phyloP scores from a whole-genome alignment of 2,888 invertebrate species.

The Arctia plantaginis region DNA sequence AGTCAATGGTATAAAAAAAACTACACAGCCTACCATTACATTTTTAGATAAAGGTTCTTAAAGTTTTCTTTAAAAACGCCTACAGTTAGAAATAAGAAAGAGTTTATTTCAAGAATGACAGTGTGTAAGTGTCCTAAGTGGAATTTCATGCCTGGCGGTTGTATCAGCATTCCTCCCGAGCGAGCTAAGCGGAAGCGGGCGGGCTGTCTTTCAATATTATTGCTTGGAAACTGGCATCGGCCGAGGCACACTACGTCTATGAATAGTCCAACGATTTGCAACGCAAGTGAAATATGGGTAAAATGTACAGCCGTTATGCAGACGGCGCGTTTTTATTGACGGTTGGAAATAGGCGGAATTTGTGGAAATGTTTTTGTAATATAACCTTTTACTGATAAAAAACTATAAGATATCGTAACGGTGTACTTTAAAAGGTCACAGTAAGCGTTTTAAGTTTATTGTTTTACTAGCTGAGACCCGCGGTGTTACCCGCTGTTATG shows the following conservation, averaged over 20 bases:
- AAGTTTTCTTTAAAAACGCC: neutral
- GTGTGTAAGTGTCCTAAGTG: conserved; percentile 46
- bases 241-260: conserved; percentile 50
- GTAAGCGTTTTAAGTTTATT: conserved; percentile 6
- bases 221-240: conserved; percentile 61
- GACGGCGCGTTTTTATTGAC: conserved; percentile 58
- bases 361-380: conserved; percentile 34
- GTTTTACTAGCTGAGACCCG: too few relatives aligned
- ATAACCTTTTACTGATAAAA: conserved; percentile 20
- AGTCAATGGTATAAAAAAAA: too few relatives aligned
- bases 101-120: neutral
- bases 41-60: neutral
- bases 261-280: conserved; percentile 62
- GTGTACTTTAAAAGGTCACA: neutral
- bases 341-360: conserved; percentile 37
- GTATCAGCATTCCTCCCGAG: conserved; percentile 68
- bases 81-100: neutral
- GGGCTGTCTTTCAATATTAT: conserved; percentile 69
- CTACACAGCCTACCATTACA: neutral
- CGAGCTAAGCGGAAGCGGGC: conserved; percentile 68
- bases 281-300: conserved; percentile 59
- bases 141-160: conserved; percentile 49
- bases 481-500: too few relatives aligned
- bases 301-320: conserved; percentile 53
- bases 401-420: neutral